Evolutionary conservation across 1,140 invertebrate species (phyloP).

Genomic region (Solen grandis): DNA sequence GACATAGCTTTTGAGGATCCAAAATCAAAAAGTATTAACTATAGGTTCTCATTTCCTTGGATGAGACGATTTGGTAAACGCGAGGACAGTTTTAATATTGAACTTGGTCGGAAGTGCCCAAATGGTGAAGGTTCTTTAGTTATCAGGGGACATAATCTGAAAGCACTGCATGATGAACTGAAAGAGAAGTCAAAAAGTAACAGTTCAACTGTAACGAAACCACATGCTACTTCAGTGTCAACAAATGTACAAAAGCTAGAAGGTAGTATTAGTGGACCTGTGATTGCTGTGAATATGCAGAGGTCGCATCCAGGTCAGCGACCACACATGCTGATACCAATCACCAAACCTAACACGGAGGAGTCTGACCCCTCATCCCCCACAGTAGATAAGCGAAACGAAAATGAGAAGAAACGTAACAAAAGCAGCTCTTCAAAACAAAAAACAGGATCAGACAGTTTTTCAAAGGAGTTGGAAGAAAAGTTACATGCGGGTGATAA

Average conservation of each 20-base stretch:
- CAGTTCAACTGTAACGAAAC: slow-evolving; percentile 14
- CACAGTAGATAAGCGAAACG: background rate
- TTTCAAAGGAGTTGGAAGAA: slow-evolving; percentile 29
- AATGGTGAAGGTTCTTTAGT: slow-evolving; percentile 29
- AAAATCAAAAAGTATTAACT: slow-evolving; percentile 18
- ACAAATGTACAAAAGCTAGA: background rate
- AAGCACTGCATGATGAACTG: slow-evolving; percentile 21
- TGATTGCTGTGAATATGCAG: background rate
- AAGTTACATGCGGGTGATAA: slow-evolving; percentile 23
- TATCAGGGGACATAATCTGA: slow-evolving; percentile 3
- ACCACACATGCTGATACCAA: background rate
- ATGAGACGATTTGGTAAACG: slow-evolving; percentile 45
- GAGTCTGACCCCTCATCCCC: background rate
- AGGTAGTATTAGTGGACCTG: background rate
- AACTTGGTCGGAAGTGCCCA: slow-evolving; percentile 39
- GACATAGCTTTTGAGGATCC: slow-evolving; percentile 31
- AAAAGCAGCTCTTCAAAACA: background rate
- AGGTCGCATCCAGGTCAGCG: background rate
- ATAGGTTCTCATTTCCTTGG: slow-evolving; percentile 29
- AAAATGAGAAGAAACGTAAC: background rate
- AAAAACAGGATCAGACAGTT: background rate
- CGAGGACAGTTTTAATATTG: slow-evolving; percentile 18
- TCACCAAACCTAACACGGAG: background rate
- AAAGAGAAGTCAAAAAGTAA: slow-evolving; percentile 26
- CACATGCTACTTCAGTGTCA: background rate